Conservation (phyloP, 2,113 vertebrate genomes). For the Spheniscus mendiculus region DNA sequence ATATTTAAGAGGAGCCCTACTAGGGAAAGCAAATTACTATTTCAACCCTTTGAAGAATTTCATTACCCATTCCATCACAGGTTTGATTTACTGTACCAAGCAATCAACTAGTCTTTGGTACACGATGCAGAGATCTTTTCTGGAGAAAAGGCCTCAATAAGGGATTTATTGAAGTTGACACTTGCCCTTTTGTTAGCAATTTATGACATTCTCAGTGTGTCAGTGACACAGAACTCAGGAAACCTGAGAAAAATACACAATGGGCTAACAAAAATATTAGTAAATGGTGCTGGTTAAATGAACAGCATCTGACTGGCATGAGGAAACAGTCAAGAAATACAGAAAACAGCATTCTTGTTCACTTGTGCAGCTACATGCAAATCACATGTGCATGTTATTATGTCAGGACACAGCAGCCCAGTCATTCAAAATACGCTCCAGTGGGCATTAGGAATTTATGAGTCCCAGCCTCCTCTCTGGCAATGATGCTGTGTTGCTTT, state of each 20-base stretch:
- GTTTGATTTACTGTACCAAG: background rate
- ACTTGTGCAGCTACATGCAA: background rate
- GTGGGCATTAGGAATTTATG: background rate
- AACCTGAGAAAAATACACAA: background rate
- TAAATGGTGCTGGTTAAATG: background rate
- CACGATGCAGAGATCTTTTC: background rate
- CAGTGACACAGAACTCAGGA: background rate
- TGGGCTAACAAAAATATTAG: background rate
- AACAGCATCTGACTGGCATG: background rate
- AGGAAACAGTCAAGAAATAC: background rate
- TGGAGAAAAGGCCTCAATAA: background rate
- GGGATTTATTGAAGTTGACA: background rate
- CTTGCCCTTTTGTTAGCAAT: background rate
- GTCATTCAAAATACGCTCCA: background rate
- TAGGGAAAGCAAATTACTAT: background rate
- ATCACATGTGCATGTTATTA: too few species aligned
- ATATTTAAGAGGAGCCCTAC: background rate
- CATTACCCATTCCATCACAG: background rate
- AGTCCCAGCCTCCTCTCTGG: background rate
- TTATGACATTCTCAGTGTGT: background rate
- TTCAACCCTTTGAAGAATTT: background rate
- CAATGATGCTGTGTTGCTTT: background rate
- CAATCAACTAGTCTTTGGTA: background rate
- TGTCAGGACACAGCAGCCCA: background rate
- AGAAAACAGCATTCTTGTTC: background rate